A percentile compares a stretch with the other conserved stretches of the same genome.
These are phyloP conservation scores for Ovibos moschatus DNA, from an alignment of 2,113 vertebrate species.

Conservation along the genomic window DNA sequence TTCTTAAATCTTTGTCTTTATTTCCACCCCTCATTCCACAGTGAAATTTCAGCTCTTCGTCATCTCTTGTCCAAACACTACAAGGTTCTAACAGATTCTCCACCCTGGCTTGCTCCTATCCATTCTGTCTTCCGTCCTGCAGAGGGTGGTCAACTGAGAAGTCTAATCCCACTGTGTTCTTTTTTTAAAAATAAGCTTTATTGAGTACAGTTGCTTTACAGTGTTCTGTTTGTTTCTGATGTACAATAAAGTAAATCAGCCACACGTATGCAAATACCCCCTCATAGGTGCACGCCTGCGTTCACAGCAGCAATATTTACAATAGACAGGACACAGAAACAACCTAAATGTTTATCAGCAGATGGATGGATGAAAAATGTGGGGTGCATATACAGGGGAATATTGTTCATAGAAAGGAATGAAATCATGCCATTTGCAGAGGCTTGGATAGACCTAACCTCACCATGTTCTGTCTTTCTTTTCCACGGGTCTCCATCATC, in stretches of 20 bases:
- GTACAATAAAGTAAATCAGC: background rate
- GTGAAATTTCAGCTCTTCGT: background rate
- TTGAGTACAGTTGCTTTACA: background rate
- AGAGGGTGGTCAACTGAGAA: background rate
- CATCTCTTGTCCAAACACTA: background rate
- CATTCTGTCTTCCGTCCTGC: background rate
- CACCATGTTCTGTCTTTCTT: background rate
- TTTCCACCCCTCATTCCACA: background rate
- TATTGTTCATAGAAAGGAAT: background rate
- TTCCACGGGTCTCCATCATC: accelerated
- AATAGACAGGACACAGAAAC: background rate
- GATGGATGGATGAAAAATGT: background rate
- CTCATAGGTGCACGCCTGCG: background rate
- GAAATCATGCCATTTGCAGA: background rate
- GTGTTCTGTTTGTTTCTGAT: background rate
- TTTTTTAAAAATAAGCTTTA: background rate
- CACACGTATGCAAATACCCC: background rate
- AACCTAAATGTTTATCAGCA: background rate
- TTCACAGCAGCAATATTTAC: background rate
- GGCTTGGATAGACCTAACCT: background rate
- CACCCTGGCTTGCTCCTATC: background rate
- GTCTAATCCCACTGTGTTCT: background rate
- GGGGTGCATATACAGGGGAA: background rate
- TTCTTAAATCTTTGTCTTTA: background rate
- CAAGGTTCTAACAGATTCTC: background rate